Evolutionary conservation across 2,113 vertebrate species (phyloP).

Genomic region (Martes martes): DNA sequence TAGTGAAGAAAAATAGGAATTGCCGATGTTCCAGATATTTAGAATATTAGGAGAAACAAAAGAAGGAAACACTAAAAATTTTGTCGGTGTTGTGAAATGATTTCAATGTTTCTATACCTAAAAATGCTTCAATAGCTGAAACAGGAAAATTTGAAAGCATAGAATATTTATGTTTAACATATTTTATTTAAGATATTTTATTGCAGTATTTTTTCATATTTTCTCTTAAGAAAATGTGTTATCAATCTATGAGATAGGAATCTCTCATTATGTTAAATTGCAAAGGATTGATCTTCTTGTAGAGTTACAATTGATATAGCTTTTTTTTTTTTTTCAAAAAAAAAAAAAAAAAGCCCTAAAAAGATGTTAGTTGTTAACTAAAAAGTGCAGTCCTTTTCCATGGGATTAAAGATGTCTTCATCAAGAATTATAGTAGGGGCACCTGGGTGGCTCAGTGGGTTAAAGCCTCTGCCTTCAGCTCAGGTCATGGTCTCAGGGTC

Average conservation of each 20-base stretch:
- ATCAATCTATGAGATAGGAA: not conserved
- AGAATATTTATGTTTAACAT: not conserved
- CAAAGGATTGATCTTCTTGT: not conserved
- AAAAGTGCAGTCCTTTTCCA: not conserved
- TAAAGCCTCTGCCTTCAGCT: too few relatives aligned
- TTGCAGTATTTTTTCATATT: not conserved
- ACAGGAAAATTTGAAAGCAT: not conserved
- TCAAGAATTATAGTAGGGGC: not conserved
- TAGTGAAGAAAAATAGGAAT: not conserved
- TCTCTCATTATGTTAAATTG: not conserved
- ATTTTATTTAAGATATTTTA: not conserved
- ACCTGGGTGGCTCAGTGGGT: too few relatives aligned
- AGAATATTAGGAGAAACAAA: not conserved
- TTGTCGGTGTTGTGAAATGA: not conserved
- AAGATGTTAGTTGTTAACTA: not conserved
- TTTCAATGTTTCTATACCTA: not conserved
- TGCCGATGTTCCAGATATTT: not conserved
- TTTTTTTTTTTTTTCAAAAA: conserved; percentile 11
- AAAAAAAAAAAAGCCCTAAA: conserved; percentile 8
- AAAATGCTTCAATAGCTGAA: not conserved
- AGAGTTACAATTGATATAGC: not conserved
- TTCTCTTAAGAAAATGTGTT: not conserved
- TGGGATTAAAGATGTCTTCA: not conserved
- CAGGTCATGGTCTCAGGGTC: too few relatives aligned
- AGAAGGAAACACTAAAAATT: not conserved